Base-by-base conservation (phyloP, 1,140 invertebrate species). In the Halyomorpha halys region DNA sequence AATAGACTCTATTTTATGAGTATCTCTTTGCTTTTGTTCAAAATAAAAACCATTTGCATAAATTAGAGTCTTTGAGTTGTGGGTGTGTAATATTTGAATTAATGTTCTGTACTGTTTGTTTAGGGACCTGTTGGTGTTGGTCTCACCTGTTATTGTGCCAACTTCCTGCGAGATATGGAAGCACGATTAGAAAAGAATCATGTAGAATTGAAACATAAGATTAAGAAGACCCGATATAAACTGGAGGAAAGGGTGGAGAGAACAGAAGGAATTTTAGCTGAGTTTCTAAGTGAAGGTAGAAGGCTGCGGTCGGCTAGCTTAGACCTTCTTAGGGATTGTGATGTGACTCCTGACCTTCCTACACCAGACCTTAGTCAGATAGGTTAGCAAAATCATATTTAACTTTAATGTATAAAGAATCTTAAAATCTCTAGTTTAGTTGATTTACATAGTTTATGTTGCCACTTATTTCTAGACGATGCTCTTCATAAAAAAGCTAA, bases 51-150 rank as follows among this genome's bases (percentile, higher is more conserved):
- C n/a, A n/a, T n/a, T n/a, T n/a, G n/a, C n/a, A n/a, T n/a, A n/a
- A n/a, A n/a, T n/a, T n/a, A n/a, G n/a, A n/a, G n/a, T n/a, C n/a
- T n/a, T n/a, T n/a, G n/a, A n/a, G n/a, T n/a, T n/a, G n/a, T n/a
- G n/a, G n/a, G 27, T 39, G 34, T 39, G 34, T 39, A 8, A 39
- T 39, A 39, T 6, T 39, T 39, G 11, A 39, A 30, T 30, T 30
- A 30, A 39, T 39, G 34, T 39, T 39, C 13, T 30, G 13, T 11
- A 39, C 11, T 39, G 6, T 47, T 23, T 18, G 4, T 47, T 25
- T 45, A 82, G 76, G 93, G 94, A 6, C 92, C 92, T 0, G 84
- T 94, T 13, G 91, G 92, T 1, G 87, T 92, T 11, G 88, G 89
- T 0, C 89, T 90, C 70, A 87, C 87, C 1, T 91, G 88, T 72